These are phyloP conservation scores for Pterostichus niger DNA, from an alignment of 2,888 invertebrate genomes.

Conservation along the genomic window DNA sequence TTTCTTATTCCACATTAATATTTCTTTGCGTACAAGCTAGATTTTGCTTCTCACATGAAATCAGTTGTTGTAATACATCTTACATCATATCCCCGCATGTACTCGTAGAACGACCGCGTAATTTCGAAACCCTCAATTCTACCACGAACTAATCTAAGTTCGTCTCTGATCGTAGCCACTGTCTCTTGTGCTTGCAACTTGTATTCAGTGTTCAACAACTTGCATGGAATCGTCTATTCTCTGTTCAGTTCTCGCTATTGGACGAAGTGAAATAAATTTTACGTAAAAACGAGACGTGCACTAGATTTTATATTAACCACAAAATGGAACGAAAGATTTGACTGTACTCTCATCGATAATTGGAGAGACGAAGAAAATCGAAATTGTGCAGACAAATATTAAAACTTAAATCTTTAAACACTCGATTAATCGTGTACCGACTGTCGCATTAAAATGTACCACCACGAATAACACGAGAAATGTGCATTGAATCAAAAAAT, in stretches of 20 bases:
- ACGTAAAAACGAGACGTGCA: conserved; percentile 15
- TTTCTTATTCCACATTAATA: too few relatives aligned
- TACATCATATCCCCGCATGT: too few relatives aligned
- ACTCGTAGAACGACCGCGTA: too few relatives aligned
- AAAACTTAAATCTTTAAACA: neutral
- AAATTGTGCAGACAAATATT: neutral
- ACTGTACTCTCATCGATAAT: neutral
- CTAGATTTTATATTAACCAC: neutral
- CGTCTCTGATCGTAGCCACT: neutral
- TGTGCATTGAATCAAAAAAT: too few relatives aligned
- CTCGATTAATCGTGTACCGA: neutral
- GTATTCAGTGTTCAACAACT: neutral
- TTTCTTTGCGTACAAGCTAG: too few relatives aligned
- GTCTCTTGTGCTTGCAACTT: neutral
- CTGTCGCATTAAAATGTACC: too few relatives aligned
- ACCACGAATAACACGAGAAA: too few relatives aligned
- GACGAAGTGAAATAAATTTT: conserved; percentile 3
- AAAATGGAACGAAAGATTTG: neutral
- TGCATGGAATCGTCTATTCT: neutral
- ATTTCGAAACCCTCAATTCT: too few relatives aligned
- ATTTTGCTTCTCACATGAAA: too few relatives aligned
- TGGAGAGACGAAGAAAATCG: neutral
- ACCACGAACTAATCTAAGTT: too few relatives aligned
- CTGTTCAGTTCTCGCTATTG: neutral
- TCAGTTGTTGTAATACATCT: too few relatives aligned